phyloP scores from a whole-genome alignment of 2,888 invertebrate species.

The Fragum sueziense region DNA sequence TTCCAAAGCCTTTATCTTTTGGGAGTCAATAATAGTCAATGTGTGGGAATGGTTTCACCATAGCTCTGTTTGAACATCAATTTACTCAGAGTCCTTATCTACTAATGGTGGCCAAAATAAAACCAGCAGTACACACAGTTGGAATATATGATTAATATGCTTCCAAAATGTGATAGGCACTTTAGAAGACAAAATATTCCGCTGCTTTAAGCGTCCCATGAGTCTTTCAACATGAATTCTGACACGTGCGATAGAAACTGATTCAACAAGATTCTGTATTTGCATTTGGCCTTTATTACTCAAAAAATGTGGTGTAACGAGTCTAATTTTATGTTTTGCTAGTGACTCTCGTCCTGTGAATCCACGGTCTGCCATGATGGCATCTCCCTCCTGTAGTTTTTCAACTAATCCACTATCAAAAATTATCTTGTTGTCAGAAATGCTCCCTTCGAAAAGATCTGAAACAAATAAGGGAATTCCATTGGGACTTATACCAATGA shows the following conservation, averaged over 20 bases:
- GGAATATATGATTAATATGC: too few relatives aligned
- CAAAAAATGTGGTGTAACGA: slow-evolving; percentile 21
- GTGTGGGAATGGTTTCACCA: too few relatives aligned
- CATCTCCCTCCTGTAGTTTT: slow-evolving; percentile 23
- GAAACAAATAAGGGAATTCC: slow-evolving; percentile 40
- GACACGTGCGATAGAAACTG: slow-evolving; percentile 17
- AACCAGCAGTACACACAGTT: too few relatives aligned
- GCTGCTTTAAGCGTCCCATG: slow-evolving; percentile 24
- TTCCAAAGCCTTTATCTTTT: too few relatives aligned
- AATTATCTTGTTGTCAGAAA: slow-evolving; percentile 40
- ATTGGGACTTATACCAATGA: slow-evolving; percentile 38
- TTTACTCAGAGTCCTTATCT: too few relatives aligned
- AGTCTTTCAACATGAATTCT: slow-evolving; percentile 22
- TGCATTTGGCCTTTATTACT: slow-evolving; percentile 8
- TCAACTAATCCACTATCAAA: slow-evolving; percentile 38
- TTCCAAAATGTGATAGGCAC: slow-evolving; percentile 9
- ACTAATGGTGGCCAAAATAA: too few relatives aligned
- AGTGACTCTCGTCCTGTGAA: slow-evolving; percentile 2
- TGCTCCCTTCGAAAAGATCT: slow-evolving; percentile 36
- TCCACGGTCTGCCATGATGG: slow-evolving; percentile 40
- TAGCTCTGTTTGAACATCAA: too few relatives aligned
- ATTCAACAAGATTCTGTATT: slow-evolving; percentile 8
- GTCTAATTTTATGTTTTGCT: slow-evolving; percentile 4
- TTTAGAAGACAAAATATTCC: slow-evolving; percentile 6
- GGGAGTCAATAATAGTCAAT: too few relatives aligned